Conservation (phyloP, 2,113 vertebrate genomes). For the Aegotheles bennettii region DNA sequence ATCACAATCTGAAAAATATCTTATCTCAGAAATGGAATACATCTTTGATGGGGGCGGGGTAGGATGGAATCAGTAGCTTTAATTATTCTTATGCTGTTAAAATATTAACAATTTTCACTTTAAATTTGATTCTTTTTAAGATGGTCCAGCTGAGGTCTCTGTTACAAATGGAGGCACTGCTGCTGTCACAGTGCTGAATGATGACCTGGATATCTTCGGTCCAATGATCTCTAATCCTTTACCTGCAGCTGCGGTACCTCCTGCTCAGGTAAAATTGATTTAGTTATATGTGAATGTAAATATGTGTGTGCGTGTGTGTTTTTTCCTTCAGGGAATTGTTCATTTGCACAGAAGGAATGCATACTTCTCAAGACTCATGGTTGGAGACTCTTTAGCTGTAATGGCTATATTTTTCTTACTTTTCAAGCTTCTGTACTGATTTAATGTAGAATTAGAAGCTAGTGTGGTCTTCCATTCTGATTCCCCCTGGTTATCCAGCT, state of each 20-base stretch:
- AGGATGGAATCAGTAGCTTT: neutral
- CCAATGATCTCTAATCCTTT: conserved; percentile 98
- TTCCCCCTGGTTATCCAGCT: neutral
- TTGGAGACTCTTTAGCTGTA: neutral
- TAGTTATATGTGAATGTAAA: neutral
- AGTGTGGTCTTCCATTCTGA: neutral
- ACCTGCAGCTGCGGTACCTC: conserved; percentile 73
- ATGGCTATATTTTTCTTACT: neutral
- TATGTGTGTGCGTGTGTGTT: fast-evolving
- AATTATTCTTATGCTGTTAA: neutral
- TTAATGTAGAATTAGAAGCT: neutral
- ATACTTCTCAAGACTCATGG: neutral
- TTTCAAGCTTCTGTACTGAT: neutral
- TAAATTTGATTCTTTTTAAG: conserved; percentile 62
- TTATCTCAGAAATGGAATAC: neutral
- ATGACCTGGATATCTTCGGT: conserved; percentile 95
- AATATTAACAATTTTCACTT: neutral
- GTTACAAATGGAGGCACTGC: conserved; percentile 74
- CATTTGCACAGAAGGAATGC: neutral
- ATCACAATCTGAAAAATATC: neutral
- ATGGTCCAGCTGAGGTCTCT: conserved; percentile 79
- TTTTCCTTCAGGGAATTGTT: neutral
- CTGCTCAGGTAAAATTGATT: conserved; percentile 70
- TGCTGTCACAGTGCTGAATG: conserved; percentile 71
- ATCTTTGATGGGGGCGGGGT: neutral